These are phyloP conservation scores for Thaleichthys pacificus DNA, from an alignment of 2,797 vertebrate genomes.

Conservation along the genomic window DNA sequence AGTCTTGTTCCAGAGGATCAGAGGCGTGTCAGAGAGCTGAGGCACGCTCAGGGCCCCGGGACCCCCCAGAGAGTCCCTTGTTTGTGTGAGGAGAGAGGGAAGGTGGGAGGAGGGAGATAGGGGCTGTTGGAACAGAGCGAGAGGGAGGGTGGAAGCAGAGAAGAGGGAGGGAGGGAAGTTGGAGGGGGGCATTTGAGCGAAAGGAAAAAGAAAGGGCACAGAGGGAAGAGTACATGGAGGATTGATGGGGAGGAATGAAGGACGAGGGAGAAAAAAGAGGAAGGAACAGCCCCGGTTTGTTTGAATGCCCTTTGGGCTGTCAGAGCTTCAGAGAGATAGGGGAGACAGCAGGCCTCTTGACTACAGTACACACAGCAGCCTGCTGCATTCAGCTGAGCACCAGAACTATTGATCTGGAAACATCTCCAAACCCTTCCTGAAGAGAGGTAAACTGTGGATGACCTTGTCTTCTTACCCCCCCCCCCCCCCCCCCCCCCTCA, in stretches of 20 bases:
- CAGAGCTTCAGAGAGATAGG: background rate
- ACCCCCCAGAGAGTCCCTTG: constrained; percentile 55
- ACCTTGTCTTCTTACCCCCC: constrained; percentile 57
- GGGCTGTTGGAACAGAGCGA: background rate
- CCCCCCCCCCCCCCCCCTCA: background rate
- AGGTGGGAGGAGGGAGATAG: constrained; percentile 4
- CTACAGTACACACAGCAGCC: background rate
- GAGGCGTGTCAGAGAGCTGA: constrained; percentile 61
- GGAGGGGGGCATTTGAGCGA: constrained; percentile 10
- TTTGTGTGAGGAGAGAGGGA: constrained; percentile 40
- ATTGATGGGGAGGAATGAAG: constrained; percentile 14
- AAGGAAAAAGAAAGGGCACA: constrained; percentile 6
- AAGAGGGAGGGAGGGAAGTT: constrained; percentile 13
- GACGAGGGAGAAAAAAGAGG: background rate
- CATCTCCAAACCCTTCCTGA: constrained; percentile 32
- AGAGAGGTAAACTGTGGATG: constrained; percentile 69
- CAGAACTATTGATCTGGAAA: constrained; percentile 29
- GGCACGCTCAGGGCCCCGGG: constrained; percentile 47
- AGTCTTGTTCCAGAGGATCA: constrained; percentile 71
- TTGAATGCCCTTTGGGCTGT: background rate
- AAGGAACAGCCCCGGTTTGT: too few relatives aligned
- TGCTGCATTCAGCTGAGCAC: constrained; percentile 25
- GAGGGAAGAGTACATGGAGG: constrained; percentile 4
- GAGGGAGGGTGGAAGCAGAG: background rate
- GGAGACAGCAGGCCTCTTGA: background rate